phyloP scores from a whole-genome alignment of 35 echinoderm and acorn worm species.

The Antedon bifida region DNA sequence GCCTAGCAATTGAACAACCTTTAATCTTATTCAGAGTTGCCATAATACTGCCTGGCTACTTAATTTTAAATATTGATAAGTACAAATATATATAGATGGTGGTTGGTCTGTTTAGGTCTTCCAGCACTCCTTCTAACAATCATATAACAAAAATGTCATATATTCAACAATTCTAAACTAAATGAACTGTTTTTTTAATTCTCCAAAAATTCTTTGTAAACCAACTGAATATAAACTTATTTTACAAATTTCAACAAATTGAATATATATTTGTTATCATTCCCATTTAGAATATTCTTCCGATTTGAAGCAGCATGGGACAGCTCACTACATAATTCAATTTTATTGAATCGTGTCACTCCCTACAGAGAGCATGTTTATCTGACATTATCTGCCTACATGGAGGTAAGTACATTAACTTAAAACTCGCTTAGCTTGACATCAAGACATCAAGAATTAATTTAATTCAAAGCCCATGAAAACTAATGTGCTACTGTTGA shows the following conservation, averaged over 20 bases:
- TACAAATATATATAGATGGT: neutral
- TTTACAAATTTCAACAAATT: no score
- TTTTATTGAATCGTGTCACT: conserved; percentile 83
- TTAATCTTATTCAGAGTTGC: neutral
- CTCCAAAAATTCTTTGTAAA: no score
- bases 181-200: no score
- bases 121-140: no score
- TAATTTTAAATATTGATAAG: neutral
- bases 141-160: no score
- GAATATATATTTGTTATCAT: no score
- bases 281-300: conserved; percentile 65
- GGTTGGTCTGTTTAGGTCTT: no score
- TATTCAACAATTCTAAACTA: no score
- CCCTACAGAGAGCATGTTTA: conserved; percentile 92
- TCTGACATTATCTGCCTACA: conserved; percentile 82
- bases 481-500: no score
- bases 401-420: conserved; percentile 51
- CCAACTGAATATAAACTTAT: no score
- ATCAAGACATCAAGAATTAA: neutral
- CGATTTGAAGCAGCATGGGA: conserved; percentile 97
- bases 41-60: neutral
- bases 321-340: conserved; percentile 89
- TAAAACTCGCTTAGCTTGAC: no score
- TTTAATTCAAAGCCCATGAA: neutral
- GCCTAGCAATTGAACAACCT: neutral